Percentiles rank a stretch among this genome's conserved stretches.
These are phyloP conservation scores for Nephrotoma guestfalica DNA, from an alignment of 2,888 invertebrate species.

Conservation along the genomic window DNA sequence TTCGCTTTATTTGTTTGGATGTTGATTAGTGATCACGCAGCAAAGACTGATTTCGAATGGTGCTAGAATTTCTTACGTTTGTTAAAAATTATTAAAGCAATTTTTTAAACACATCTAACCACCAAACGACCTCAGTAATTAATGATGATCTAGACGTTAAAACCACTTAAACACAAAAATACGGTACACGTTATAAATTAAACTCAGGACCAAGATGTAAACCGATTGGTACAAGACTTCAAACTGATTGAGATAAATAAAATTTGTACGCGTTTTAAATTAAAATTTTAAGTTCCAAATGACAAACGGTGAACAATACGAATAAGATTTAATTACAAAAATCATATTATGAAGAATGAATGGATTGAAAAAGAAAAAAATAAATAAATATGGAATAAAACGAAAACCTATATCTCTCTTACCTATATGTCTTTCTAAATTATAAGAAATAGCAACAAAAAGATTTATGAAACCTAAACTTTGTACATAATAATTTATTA, in stretches of 20 bases:
- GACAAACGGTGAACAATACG: not conserved
- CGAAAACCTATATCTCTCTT: not conserved
- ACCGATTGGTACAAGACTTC: not conserved
- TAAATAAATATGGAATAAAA: not conserved
- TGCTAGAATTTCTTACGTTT: slow-evolving; percentile 9
- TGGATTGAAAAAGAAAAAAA: not conserved
- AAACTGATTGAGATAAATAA: slow-evolving; percentile 1
- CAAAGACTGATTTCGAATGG: slow-evolving; percentile 13
- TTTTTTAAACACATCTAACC: slow-evolving; percentile 6
- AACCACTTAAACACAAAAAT: not conserved
- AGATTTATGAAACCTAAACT: not conserved
- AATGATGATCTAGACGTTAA: not conserved
- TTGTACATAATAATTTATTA: not conserved
- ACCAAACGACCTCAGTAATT: slow-evolving; percentile 11
- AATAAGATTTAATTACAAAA: not conserved
- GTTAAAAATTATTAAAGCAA: not conserved
- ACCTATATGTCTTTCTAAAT: not conserved
- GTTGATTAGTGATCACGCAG: not conserved
- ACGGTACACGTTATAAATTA: not conserved
- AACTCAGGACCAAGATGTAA: not conserved
- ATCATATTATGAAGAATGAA: not conserved
- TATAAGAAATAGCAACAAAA: not conserved
- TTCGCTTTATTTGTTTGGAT: not conserved
- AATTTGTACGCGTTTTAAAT: not conserved
- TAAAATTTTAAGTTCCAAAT: slow-evolving; percentile 3